These are phyloP conservation scores for Pachypsylla venusta DNA, from an alignment of 1,140 invertebrate genomes.

Conservation along the genomic window DNA sequence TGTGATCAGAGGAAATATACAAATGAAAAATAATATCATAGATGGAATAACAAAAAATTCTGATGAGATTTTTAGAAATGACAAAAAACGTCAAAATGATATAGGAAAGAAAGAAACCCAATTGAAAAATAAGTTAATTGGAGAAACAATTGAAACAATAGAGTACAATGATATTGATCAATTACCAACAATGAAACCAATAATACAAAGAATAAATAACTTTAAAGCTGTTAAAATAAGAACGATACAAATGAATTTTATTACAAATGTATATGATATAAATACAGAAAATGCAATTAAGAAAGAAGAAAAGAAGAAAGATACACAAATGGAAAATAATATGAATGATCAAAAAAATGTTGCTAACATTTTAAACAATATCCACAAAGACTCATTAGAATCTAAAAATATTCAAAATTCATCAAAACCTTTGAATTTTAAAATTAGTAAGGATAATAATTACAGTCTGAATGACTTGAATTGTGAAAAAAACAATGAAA, in stretches of 20 bases:
- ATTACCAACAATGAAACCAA: conserved; percentile 5
- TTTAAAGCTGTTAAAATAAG: neutral
- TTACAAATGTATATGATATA: neutral
- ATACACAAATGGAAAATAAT: neutral
- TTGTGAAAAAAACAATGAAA: neutral
- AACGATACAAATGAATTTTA: neutral
- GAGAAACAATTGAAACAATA: too few species aligned
- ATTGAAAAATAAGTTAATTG: too few species aligned
- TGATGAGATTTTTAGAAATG: too few species aligned
- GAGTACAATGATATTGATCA: neutral
- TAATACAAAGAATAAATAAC: neutral
- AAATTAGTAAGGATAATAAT: too few species aligned
- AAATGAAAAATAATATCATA: too few species aligned
- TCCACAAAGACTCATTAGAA: too few species aligned
- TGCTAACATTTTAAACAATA: neutral
- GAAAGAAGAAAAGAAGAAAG: neutral
- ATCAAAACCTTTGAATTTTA: too few species aligned
- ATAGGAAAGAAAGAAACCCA: too few species aligned
- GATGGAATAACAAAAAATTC: too few species aligned
- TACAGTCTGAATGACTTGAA: neutral
- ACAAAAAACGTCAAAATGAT: too few species aligned
- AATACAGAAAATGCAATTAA: neutral
- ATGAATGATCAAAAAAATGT: neutral
- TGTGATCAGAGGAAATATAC: too few species aligned
- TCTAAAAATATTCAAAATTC: too few species aligned